phyloP scores from a whole-genome alignment of 2,888 invertebrate species.

The Trichogramma evanescens region DNA sequence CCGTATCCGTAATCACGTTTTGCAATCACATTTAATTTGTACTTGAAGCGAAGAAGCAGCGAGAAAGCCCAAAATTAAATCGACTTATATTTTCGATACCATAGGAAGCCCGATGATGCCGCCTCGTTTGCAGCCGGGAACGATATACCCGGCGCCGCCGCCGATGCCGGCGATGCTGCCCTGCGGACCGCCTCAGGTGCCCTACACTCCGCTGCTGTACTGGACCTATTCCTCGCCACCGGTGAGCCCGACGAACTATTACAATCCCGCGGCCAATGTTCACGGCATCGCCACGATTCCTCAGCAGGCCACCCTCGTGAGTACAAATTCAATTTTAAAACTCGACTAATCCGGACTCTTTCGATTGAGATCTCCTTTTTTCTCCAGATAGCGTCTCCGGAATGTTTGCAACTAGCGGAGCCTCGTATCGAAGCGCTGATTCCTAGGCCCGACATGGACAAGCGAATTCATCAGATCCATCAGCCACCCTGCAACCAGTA shows the following conservation, averaged over 20 bases:
- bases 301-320: slow-evolving; percentile 34
- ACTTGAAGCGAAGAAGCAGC: not conserved
- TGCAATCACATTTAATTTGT: not conserved
- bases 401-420: slow-evolving; percentile 37
- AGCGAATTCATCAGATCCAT: slow-evolving; percentile 34
- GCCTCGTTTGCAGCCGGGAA: slow-evolving; percentile 29
- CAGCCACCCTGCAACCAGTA: slow-evolving; percentile 40
- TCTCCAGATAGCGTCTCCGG: slow-evolving; percentile 38
- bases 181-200: slow-evolving; percentile 55
- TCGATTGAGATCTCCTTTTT: not conserved
- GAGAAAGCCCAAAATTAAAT: not conserved
- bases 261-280: slow-evolving; percentile 57
- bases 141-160: slow-evolving; percentile 47
- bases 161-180: slow-evolving; percentile 50
- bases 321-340: slow-evolving; percentile 6
- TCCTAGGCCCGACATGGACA: slow-evolving; percentile 39
- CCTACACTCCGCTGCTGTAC: slow-evolving; percentile 64
- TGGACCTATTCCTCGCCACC: slow-evolving; percentile 94
- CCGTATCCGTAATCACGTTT: no score
- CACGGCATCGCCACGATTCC: slow-evolving; percentile 40
- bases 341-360: not conserved
- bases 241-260: slow-evolving; percentile 84
- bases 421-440: slow-evolving; percentile 36
- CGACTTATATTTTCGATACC: slow-evolving; percentile 28
- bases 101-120: slow-evolving; percentile 58